Conservation (phyloP, 2,113 vertebrate species). For the Mugil cephalus region DNA sequence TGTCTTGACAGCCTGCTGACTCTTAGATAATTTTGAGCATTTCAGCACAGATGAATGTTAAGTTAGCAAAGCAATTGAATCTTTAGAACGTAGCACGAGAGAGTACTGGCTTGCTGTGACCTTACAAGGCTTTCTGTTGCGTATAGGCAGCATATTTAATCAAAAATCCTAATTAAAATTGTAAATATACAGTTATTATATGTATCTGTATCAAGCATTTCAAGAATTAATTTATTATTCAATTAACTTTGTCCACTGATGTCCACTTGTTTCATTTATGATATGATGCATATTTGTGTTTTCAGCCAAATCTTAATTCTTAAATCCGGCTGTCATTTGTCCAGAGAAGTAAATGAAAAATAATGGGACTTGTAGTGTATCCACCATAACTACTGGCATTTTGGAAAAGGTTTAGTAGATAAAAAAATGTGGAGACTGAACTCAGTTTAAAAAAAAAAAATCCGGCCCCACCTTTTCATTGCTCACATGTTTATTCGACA, state of each 20-base stretch:
- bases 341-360: no score
- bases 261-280: no score
- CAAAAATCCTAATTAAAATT: neutral
- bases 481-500: no score
- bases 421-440: neutral
- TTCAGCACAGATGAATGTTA: slow-evolving; percentile 12
- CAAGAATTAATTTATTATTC: neutral
- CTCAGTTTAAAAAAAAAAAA: no score
- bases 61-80: neutral
- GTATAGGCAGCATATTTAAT: neutral
- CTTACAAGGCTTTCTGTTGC: neutral
- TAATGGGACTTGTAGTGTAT: no score
- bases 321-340: no score
- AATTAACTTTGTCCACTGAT: no score
- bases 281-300: neutral
- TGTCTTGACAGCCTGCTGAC: slow-evolving; percentile 29
- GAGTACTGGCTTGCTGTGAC: neutral
- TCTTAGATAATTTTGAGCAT: slow-evolving; percentile 21
- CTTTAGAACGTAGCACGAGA: neutral
- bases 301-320: neutral
- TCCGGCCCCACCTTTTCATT: no score
- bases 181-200: neutral
- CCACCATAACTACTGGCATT: neutral
- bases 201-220: neutral
- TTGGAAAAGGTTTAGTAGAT: no score